These are phyloP conservation scores for Nyctibius grandis DNA, from an alignment of 2,797 vertebrate genomes.

Conservation along the genomic window DNA sequence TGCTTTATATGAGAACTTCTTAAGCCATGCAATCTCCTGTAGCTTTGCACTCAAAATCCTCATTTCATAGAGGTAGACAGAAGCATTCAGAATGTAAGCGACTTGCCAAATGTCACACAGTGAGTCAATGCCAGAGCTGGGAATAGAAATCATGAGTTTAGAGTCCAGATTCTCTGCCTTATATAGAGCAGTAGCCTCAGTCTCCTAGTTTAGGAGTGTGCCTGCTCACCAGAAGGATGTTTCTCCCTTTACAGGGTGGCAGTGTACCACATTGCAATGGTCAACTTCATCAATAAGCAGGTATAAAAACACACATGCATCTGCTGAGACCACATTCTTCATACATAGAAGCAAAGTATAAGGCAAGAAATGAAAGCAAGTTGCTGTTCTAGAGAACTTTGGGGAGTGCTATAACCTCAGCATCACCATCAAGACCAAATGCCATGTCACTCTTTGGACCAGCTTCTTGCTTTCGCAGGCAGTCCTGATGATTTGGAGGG, in stretches of 20 bases:
- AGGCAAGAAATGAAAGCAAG: not conserved
- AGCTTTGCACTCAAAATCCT: slow-evolving; percentile 37
- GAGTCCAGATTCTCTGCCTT: slow-evolving; percentile 19
- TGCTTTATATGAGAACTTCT: not conserved
- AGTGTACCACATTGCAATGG: not conserved
- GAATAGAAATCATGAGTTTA: slow-evolving; percentile 17
- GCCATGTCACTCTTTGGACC: fast-evolving
- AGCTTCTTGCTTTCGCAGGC: not conserved
- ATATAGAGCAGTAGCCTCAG: not conserved
- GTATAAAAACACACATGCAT: not conserved
- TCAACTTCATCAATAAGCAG: not conserved
- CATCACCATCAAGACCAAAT: not conserved
- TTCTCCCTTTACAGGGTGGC: not conserved
- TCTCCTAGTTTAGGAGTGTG: not conserved
- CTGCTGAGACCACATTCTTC: not conserved
- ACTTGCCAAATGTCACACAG: slow-evolving; percentile 41
- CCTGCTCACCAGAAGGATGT: not conserved
- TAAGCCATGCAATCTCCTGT: not conserved
- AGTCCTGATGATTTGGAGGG: not conserved
- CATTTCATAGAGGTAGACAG: slow-evolving; percentile 11
- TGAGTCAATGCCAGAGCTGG: slow-evolving; percentile 2
- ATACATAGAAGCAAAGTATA: not conserved
- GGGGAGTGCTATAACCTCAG: not conserved
- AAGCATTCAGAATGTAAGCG: not conserved
- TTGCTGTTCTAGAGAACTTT: not conserved